Base-by-base conservation (phyloP, 2,113 vertebrate genomes). In the Cyphomyrus discorhynchus region DNA sequence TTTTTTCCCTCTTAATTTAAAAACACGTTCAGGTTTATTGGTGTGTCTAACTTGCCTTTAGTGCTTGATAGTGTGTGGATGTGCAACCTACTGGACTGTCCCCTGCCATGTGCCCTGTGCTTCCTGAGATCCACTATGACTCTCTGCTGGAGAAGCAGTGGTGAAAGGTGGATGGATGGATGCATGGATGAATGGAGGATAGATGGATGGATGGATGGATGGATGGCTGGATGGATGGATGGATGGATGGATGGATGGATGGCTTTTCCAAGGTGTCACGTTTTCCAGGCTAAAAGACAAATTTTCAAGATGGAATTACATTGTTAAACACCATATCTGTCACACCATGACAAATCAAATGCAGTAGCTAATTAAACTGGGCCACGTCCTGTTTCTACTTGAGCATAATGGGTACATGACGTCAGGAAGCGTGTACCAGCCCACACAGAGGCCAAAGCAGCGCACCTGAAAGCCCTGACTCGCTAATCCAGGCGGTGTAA, bases 371-470 rank as follows among this genome's bases (percentile, higher is more conserved):
- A 46, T 31, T 50, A 13, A 49, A 49, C 45, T 50, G 47, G 83
- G 46, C 3, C 45, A 5, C 1, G 10, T n/a, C 58, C 35, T 62
- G 66, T 2, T 24, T 88, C 42, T 15, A 35, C 31, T 42, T 77
- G 31, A 88, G 19, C 0, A 13, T 56, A 19, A 45, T 90, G 94
- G 94, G 94, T 94, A 90, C 93, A 90, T 91, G 89, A 89, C 87
- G 91, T 92, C 91, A 93, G 88, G 87, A 90, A 90, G 91, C 91
- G 9, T 91, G 70, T 89, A 62, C 21, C 90, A 89, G 87, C 53
- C 90, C 85, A 53, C 58, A 47, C 87, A 88, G 90, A 91, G 90
- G 92, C 82, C 90, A 89, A 90, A 90, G 66, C 82, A n/a, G 39
- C 9, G 2, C 39, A 11, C 6, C n/a, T 11, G 62, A 66, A 66